These are phyloP conservation scores for Drosophila peninsularis DNA, from an alignment of 2,888 invertebrate species.

Conservation along the genomic window DNA sequence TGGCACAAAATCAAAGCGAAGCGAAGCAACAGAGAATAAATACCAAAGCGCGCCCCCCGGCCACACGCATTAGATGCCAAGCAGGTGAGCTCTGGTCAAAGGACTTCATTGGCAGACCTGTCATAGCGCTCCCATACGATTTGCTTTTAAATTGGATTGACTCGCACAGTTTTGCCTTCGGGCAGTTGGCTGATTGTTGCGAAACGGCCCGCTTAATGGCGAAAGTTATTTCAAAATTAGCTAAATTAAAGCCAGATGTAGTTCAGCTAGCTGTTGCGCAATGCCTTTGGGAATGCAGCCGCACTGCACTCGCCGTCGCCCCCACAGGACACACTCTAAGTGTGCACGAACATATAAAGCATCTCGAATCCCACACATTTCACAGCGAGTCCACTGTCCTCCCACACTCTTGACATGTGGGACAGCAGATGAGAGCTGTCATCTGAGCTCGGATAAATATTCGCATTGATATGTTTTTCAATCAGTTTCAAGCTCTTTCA, in stretches of 20 bases:
- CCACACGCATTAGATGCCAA: neutral
- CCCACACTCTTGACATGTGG: neutral
- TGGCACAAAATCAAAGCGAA: conserved; percentile 10
- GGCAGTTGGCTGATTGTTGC: neutral
- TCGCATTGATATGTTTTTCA: no score
- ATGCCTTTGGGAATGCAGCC: neutral
- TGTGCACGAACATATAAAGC: neutral
- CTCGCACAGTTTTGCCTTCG: conserved; percentile 4
- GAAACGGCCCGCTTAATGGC: neutral
- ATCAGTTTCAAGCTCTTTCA: neutral
- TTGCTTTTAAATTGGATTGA: neutral
- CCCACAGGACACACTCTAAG: no score
- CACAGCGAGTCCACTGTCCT: neutral
- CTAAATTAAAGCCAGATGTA: neutral
- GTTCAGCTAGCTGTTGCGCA: neutral
- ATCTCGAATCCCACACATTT: neutral
- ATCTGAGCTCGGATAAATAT: neutral
- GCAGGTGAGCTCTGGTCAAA: conserved; percentile 27
- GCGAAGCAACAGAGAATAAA: no score
- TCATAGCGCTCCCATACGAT: conserved; percentile 1
- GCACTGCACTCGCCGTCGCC: neutral
- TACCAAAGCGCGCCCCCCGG: neutral
- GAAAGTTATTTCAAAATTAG: neutral
- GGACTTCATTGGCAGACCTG: neutral
- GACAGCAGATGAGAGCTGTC: conserved; percentile 9